Conservation (phyloP, 1,140 invertebrate genomes). For the Drosophila equinoxialis region DNA sequence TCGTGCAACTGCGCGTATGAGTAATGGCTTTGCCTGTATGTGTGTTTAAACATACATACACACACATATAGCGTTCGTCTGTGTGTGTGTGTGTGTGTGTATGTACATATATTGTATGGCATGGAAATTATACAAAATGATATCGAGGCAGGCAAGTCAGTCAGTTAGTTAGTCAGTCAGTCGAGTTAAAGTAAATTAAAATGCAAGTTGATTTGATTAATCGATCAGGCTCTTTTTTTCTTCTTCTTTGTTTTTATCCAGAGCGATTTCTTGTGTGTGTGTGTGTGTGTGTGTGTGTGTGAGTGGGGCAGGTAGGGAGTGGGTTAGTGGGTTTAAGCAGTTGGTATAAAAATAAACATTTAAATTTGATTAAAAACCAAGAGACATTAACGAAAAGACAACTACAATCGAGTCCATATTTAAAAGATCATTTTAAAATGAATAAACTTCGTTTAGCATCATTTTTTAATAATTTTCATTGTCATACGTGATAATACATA, state of each 20-base stretch:
- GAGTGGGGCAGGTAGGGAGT: conserved; percentile 20
- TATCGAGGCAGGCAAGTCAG: conserved; percentile 62
- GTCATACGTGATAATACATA: too few species aligned
- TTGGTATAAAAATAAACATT: too few species aligned
- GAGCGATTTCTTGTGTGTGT: background rate
- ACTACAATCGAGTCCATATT: too few species aligned
- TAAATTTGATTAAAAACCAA: too few species aligned
- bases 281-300: background rate
- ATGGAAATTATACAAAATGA: conserved; percentile 76
- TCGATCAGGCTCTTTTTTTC: conserved; percentile 43
- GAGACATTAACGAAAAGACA: too few species aligned
- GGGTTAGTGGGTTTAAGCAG: background rate
- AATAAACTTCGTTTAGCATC: too few species aligned
- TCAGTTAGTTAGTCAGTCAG: conserved; percentile 58
- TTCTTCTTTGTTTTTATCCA: background rate
- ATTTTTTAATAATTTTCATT: too few species aligned
- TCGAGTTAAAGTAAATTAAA: conserved; percentile 57
- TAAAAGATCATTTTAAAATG: too few species aligned
- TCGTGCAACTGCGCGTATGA: conserved; percentile 76
- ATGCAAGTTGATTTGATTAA: conserved; percentile 68
- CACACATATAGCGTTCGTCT: background rate
- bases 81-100: conserved; percentile 9
- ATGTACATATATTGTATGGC: conserved; percentile 53
- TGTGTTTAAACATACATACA: conserved; percentile 7
- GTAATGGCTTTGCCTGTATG: conserved; percentile 43